Evolutionary conservation across 2,113 vertebrate species (phyloP), one percentile per base, ranked within the genome.

Genomic region (Machaerirhynchus nigripectus): DNA sequence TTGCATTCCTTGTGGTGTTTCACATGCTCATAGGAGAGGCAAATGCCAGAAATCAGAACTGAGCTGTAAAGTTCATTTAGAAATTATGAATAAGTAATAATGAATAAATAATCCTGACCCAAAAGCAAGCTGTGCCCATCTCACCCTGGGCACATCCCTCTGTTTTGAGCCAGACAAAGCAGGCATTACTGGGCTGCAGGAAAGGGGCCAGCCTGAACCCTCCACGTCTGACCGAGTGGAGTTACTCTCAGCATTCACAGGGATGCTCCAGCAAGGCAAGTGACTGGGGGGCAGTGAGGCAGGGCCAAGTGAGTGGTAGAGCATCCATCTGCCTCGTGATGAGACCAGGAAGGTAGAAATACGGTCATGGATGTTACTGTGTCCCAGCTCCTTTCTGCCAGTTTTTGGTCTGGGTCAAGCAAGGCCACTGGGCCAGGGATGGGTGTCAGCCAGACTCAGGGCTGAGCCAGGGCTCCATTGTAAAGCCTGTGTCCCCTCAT

Each of bases 161-260:
- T 75, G 31, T 47, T 90, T 53, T 23, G 17, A 59, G 57, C 30
- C 56, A 42, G 31, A 33, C 28, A 59, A 73, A 33, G n/a, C 20
- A 42, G 42, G 21, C 35, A 24, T 39, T 49, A 22, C 16, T 27
- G 60, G 65, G 55, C 65, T 69, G 39, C 49, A 52, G 28, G 47
- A 17, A n/a, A 16, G 47, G 50, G 49, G 13, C 18, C 24, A 73
- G 8, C 23, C 27, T 8, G 35, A 60, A 7, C 31, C 28, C 44
- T 35, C n/a, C 2, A 1, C 35, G 26, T 33, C 37, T 52, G 47
- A 22, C 14, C 0, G 0, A 74, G 47, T 0, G 2, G 2, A 11
- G 24, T 12, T 30, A 7, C 67, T 56, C 50, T 24, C 0, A 2
- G 37, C 20, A 1, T 44, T 42, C 42, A 2, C 2, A 1, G 81